Evolutionary conservation across 2,888 invertebrate genomes (phyloP).

Genomic region (Heteromyza rotundicornis): DNA sequence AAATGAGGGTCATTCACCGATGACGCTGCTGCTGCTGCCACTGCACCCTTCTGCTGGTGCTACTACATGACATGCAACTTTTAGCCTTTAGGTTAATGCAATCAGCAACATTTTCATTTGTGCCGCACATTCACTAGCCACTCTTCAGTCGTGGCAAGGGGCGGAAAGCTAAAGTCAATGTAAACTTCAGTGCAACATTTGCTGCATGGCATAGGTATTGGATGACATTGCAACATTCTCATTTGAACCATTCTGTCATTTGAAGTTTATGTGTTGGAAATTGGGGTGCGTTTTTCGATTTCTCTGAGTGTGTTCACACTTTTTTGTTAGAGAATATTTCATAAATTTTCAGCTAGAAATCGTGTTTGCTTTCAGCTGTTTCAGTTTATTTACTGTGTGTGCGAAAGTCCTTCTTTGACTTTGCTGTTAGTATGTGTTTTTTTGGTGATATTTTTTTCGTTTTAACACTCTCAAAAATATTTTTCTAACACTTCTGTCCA

Average conservation of each 20-base stretch:
- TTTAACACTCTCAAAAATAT: conserved; percentile 3
- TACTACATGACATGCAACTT: conserved; percentile 41
- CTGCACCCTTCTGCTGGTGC: conserved; percentile 23
- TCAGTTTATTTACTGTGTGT: too few relatives aligned
- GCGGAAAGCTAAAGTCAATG: too few relatives aligned
- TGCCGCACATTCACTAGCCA: too few relatives aligned
- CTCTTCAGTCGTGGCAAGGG: too few relatives aligned
- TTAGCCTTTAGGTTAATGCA: conserved; percentile 30
- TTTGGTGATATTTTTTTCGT: not conserved
- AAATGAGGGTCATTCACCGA: conserved; percentile 41
- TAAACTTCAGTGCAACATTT: too few relatives aligned
- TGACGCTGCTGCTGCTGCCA: conserved; percentile 25
- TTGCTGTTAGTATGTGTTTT: not conserved
- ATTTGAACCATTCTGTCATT: not conserved
- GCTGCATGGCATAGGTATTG: too few relatives aligned
- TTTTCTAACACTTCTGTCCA: not conserved
- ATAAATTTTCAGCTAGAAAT: too few relatives aligned
- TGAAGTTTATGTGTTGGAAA: not conserved
- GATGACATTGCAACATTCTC: too few relatives aligned
- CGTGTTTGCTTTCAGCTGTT: too few relatives aligned
- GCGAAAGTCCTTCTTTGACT: not conserved
- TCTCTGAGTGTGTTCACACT: not conserved
- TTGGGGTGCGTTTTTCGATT: not conserved
- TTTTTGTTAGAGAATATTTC: too few relatives aligned
- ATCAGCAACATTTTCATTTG: conserved; percentile 16